Base-by-base conservation (phyloP, 2,888 invertebrate species). In the Cynaeus angustus region DNA sequence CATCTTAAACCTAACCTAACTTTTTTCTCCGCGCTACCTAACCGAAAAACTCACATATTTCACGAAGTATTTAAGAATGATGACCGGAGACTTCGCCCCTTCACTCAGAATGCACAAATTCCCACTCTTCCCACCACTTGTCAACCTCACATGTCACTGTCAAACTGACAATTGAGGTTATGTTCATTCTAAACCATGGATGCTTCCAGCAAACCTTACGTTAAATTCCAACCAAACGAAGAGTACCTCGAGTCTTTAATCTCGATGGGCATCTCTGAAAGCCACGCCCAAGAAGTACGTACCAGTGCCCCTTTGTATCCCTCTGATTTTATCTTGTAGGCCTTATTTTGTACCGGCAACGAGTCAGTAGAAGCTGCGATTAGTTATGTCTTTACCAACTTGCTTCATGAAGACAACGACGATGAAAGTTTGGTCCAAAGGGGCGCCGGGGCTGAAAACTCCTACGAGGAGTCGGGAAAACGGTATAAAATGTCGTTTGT, bases 401-500 rank as follows among this genome's bases (percentile, higher is more conserved):
- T 84, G 28, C 85, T 53, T 0, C 73, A 74, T 26, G 78, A 77
- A 43, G 14, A 53, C 46, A 50, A 53, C 45, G 65, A 65, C 9
- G 71, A 68, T 28, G 69, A 45, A 53, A 50, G 43, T 26, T 10
- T 43, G 37, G 58, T 62, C 52, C 55, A 45, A 9, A 12, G 30
- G 10, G 48, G 48, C 13, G 41, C 50, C 6, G 41, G 26, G 26
- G 76, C 74, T 6, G 77, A 78, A 43, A 79, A 77, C 38, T 76
- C 68, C 12, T 71, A 72, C 21, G 81, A 79, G 61, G 83, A 82
- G 58, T 77, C 74, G 41, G 80, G 78, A 33, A 71, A 62, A 26
- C 82, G 82, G 58, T 88, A 86, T 81, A 91, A 91, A 84, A 91
- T 91, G 91, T 88, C 89, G 14, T 88, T 91, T 81, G 88, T 90